Evolutionary conservation across 2,113 vertebrate species (phyloP).

Genomic region (Tragelaphus imberbis): DNA sequence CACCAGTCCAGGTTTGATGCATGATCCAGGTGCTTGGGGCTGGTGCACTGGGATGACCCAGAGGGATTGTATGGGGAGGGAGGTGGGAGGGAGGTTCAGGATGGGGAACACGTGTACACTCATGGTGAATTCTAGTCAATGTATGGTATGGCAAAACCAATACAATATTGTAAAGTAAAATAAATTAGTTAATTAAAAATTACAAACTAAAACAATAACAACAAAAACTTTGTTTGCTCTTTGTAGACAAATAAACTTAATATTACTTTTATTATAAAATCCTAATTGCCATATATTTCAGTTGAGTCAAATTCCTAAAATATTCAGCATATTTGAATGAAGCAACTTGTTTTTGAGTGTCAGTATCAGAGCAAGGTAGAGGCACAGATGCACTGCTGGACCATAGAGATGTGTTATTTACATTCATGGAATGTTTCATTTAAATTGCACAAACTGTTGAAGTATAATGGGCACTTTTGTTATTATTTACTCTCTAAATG

Average conservation of each 20-base stretch:
- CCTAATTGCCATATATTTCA: not conserved
- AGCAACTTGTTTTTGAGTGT: not conserved
- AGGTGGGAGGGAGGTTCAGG: too few relatives aligned
- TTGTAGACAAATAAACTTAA: not conserved
- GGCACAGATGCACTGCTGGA: fast-evolving
- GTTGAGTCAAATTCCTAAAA: not conserved
- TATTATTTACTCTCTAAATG: not conserved
- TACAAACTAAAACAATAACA: not conserved
- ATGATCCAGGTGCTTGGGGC: too few relatives aligned
- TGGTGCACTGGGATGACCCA: too few relatives aligned
- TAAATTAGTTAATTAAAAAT: not conserved
- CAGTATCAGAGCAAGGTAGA: fast-evolving
- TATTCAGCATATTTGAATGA: not conserved
- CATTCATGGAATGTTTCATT: not conserved
- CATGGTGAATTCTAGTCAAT: too few relatives aligned
- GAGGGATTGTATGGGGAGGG: too few relatives aligned
- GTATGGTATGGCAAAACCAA: too few relatives aligned
- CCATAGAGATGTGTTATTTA: fast-evolving
- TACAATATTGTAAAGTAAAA: too few relatives aligned
- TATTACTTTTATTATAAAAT: not conserved
- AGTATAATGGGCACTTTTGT: not conserved
- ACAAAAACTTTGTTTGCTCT: not conserved
- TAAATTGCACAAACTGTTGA: not conserved
- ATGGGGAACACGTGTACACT: too few relatives aligned
- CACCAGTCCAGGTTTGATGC: too few relatives aligned